Conservation (phyloP, 2,113 vertebrate genomes). For the Numenius arquata region DNA sequence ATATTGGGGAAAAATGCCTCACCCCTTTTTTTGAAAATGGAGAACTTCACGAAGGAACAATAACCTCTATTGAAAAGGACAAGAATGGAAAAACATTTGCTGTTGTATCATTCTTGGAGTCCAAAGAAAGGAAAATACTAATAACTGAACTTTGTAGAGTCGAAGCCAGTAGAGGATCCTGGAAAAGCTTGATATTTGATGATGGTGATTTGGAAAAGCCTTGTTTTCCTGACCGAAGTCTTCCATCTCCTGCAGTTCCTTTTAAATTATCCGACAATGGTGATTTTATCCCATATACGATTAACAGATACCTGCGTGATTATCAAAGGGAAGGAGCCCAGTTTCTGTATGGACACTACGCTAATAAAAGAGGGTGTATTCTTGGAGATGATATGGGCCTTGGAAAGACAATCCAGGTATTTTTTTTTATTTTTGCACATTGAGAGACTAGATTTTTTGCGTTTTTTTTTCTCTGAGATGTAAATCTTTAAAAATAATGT, state of each 20-base stretch:
- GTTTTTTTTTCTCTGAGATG: neutral
- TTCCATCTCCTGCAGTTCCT: slow-evolving; percentile 64
- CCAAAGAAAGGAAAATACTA: slow-evolving; percentile 67
- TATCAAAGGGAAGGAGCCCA: slow-evolving; percentile 91
- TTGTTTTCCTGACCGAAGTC: slow-evolving; percentile 77
- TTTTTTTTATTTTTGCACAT: neutral
- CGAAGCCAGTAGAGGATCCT: slow-evolving; percentile 24
- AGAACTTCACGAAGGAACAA: slow-evolving; percentile 72
- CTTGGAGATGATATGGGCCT: slow-evolving; percentile 98
- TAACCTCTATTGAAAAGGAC: slow-evolving; percentile 72
- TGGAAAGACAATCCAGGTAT: slow-evolving; percentile 97
- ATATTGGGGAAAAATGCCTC: slow-evolving; percentile 74
- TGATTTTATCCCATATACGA: slow-evolving; percentile 86
- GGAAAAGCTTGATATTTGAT: slow-evolving; percentile 73
- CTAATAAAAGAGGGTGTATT: slow-evolving; percentile 84
- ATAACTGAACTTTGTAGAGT: slow-evolving; percentile 67
- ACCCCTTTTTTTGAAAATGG: slow-evolving; percentile 72
- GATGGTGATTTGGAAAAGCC: slow-evolving; percentile 87
- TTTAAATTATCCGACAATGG: slow-evolving; percentile 80
- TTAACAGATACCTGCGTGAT: slow-evolving; percentile 93
- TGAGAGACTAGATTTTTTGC: neutral
- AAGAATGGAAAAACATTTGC: slow-evolving; percentile 67
- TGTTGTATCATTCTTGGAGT: slow-evolving; percentile 72
- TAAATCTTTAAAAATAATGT: neutral
- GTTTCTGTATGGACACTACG: slow-evolving; percentile 86